Evolutionary conservation across 2,797 vertebrate genomes (phyloP).

Genomic region (Limnodromus scolopaceus): DNA sequence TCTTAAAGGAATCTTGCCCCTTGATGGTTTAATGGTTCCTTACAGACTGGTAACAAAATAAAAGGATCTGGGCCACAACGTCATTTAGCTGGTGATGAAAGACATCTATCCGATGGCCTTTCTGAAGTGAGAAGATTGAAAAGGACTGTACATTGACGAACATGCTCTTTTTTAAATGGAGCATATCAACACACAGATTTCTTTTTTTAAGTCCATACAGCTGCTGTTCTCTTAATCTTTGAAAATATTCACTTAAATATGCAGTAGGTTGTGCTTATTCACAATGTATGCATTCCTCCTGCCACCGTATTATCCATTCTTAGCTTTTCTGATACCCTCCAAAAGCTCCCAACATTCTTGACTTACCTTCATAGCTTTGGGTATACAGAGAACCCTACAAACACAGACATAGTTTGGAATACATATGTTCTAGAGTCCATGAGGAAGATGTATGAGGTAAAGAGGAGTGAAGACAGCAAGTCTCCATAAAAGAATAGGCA

Average conservation of each 20-base stretch:
- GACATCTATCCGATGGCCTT: neutral
- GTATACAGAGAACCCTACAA: neutral
- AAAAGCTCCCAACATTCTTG: neutral
- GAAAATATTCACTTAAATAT: neutral
- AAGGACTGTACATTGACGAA: neutral
- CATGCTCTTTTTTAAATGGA: neutral
- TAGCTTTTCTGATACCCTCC: neutral
- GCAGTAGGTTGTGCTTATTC: neutral
- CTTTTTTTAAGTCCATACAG: neutral
- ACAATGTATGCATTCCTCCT: neutral
- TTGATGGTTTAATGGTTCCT: neutral
- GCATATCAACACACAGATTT: accelerated
- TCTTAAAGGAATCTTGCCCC: neutral
- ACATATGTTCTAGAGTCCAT: neutral
- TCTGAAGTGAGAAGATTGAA: neutral
- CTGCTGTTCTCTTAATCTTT: neutral
- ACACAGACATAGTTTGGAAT: neutral
- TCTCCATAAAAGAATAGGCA: neutral
- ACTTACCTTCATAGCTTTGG: neutral
- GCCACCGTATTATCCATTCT: neutral
- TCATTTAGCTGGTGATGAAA: neutral
- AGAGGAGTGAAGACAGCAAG: neutral
- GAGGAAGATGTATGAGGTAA: neutral
- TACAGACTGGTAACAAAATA: neutral
- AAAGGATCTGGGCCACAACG: neutral